These are phyloP conservation scores for Lytechinus variegatus DNA, from an alignment of 35 echinoderm and acorn worm genomes.

Conservation along the genomic window DNA sequence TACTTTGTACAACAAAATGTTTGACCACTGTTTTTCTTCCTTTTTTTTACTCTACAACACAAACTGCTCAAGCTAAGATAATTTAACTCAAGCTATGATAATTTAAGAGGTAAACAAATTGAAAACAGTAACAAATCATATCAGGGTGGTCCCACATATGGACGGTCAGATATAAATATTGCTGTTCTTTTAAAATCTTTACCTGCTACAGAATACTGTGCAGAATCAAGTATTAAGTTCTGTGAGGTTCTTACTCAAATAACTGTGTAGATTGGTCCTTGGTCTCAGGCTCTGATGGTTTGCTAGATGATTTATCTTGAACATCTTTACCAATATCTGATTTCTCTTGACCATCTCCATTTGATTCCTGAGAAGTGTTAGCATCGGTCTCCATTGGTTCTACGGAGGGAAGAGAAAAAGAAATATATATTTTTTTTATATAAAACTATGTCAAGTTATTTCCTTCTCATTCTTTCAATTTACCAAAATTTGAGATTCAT, in stretches of 20 bases:
- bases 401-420: not conserved
- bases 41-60: too few species aligned
- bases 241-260: not conserved
- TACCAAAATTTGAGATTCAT: too few species aligned
- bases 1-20: too few species aligned
- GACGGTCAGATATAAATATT: too few species aligned
- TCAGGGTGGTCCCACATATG: too few species aligned
- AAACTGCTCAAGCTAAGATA: too few species aligned
- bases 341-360: slow-evolving; percentile 47
- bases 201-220: too few species aligned
- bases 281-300: not conserved
- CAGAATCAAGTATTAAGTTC: not conserved
- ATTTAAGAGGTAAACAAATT: too few species aligned
- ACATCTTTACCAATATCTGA: slow-evolving; percentile 54
- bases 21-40: too few species aligned
- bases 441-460: not conserved
- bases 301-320: not conserved
- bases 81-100: too few species aligned
- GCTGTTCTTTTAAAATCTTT: too few species aligned
- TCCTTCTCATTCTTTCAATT: not conserved
- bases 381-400: slow-evolving; percentile 56
- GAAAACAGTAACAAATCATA: too few species aligned
- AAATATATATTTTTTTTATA: not conserved
- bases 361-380: not conserved
- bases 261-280: not conserved